Base-by-base conservation (phyloP, 1,140 invertebrate species). In the Neuroterus valhalla region DNA sequence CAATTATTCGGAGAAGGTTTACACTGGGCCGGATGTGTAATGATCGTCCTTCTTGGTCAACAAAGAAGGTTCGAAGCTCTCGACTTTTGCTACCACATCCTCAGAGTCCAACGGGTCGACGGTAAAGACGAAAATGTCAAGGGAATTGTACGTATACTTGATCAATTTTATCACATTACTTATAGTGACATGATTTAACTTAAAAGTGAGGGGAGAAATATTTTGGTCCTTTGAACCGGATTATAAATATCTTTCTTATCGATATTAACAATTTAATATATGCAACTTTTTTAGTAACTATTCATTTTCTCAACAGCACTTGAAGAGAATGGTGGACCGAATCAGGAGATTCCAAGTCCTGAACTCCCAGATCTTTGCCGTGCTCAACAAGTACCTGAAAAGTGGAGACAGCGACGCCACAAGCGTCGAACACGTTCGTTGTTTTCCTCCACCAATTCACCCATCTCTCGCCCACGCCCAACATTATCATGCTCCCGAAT, bases 11-110 rank as follows among this genome's bases (percentile, higher is more conserved):
- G 99, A 15, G 99, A 99, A 91, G 98, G 98, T 14, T 91, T 99
- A 0, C 98, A 99, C 89, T 99, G 98, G 98, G 98, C 98, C 38
- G 98, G 98, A 0, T 99, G 98, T 90, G 95, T 97, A n/a, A 97
- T 99, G 92, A 98, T 99, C 72, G 95, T 97, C n/a, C 91, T 99
- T 19, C 91, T 99, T 50, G 96, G 96, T 0, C 98, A 99, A 87
- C 98, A 99, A 91, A 91, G 97, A 75, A 91, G 98, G 70, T 99
- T 99, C 91, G 98, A 99, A 88, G 97, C 98, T 12, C 92, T 99
- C 31, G 99, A 99, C 90, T 99, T 99, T 91, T 98, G 97, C 89
- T 99, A 99, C 91, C 98, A 99, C 87, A 97, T 99, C 84, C 92
- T 99, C 26, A 91, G 97, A 80, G 97, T 99, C 1, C 98, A 99